These are phyloP conservation scores for Bombus impatiens DNA, from an alignment of 1,140 invertebrate species.

Conservation along the genomic window DNA sequence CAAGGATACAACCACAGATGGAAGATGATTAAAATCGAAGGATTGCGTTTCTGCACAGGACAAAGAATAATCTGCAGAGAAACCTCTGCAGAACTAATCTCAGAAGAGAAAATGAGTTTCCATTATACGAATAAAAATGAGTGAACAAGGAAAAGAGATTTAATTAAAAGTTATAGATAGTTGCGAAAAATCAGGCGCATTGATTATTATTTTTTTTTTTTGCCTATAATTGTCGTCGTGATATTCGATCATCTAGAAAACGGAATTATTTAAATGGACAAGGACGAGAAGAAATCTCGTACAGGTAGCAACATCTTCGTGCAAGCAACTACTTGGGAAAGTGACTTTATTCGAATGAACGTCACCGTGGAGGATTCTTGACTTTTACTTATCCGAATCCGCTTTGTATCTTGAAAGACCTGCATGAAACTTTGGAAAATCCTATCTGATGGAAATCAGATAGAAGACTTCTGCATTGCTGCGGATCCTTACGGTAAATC, in stretches of 20 bases:
- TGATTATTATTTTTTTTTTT: no score
- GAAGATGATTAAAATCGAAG: no score
- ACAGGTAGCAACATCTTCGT: not conserved
- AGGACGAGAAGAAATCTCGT: not conserved
- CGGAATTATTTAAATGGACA: not conserved
- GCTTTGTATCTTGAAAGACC: not conserved
- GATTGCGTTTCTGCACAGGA: no score
- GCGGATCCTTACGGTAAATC: not conserved
- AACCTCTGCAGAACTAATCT: no score
- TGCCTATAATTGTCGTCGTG: not conserved
- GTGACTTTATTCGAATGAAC: not conserved
- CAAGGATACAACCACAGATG: no score
- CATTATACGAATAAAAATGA: no score
- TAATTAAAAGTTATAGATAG: no score
- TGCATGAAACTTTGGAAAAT: not conserved
- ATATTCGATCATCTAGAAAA: not conserved
- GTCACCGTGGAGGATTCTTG: no score
- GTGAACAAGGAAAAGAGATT: no score
- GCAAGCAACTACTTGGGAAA: not conserved
- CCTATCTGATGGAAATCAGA: not conserved
- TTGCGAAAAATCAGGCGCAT: no score
- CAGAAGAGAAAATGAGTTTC: no score
- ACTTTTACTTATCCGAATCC: conserved; percentile 16
- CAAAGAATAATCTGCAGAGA: no score
- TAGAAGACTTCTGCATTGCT: not conserved